Conservation (phyloP, 2,113 vertebrate species). For the Ovis canadensis region DNA sequence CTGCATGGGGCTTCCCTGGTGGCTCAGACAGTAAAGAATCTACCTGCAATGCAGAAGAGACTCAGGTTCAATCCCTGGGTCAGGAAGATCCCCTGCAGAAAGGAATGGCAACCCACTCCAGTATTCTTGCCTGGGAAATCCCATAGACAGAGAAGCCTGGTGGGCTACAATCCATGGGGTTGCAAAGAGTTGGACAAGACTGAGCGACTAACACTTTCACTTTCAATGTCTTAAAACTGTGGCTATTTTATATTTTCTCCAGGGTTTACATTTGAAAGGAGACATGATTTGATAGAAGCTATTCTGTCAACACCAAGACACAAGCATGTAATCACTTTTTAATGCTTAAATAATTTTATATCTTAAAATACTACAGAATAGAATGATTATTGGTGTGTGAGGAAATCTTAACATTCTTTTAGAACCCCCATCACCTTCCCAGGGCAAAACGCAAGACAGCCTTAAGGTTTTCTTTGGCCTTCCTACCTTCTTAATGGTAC, state of each 20-base stretch:
- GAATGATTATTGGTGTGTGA: neutral
- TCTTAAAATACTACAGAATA: neutral
- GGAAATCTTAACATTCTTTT: neutral
- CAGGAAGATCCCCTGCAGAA: neutral
- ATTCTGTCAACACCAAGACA: neutral
- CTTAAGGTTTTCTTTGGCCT: neutral
- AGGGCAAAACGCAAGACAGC: neutral
- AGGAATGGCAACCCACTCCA: neutral
- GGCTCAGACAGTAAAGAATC: neutral
- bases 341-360: neutral
- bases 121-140: neutral
- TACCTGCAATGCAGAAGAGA: neutral
- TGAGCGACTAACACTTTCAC: neutral
- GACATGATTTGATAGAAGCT: neutral
- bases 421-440: neutral
- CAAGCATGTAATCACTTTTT: neutral
- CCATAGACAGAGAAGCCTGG: neutral
- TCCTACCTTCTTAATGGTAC: neutral
- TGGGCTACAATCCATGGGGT: neutral
- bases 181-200: neutral
- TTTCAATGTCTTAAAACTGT: neutral
- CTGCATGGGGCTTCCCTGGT: neutral
- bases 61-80: neutral
- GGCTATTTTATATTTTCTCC: neutral
- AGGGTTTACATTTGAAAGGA: neutral